Base-by-base conservation (phyloP, 2,888 invertebrate species). In the Polymixis flavicincta region DNA sequence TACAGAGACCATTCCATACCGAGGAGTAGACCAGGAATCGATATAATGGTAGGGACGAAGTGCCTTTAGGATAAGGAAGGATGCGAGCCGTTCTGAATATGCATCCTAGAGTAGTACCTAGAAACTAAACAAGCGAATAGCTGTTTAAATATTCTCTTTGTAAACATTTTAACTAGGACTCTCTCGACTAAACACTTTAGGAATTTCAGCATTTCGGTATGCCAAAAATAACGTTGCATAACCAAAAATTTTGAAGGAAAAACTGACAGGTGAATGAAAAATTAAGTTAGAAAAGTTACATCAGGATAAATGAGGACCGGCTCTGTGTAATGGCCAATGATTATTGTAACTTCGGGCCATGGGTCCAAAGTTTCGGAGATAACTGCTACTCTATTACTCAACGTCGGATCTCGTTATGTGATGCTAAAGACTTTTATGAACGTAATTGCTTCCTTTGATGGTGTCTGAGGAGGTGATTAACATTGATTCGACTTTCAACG, bases 281-380 rank as follows among this genome's bases (percentile, higher is more conserved):
- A 87, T 87, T 84, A 78, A 83, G 87, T 87, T 87, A 78, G 76
- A 71, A 87, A 87, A 88, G 85, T 87, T 82, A 85, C 82, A 83
- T 84, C 78, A 83, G 81, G 76, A 82, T 80, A 79, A 87, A 88
- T 84, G 80, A 66, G 67, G 45, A 71, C 69, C 76, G 61, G 77
- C 67, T 77, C 66, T 59, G 71, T 37, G 76, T 88, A 87, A 87
- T 87, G 85, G 72, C 68, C 71, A 76, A 78, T 84, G 87, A 87
- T 88, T 85, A 85, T 79, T 80, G 87, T 79, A 76, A 82, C 77
- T 80, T 65, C 57, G 61, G 67, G 72, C 71, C 67, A 37, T 52
- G 42, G 78, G 72, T 63, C 59, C 78, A n/a, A 87, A 85, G 78
- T 88, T 82, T 75, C 42, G 37, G 61, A 79, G 88, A 82, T 87